Conservation (phyloP, 2,888 invertebrate genomes). For the Tachina lurida region DNA sequence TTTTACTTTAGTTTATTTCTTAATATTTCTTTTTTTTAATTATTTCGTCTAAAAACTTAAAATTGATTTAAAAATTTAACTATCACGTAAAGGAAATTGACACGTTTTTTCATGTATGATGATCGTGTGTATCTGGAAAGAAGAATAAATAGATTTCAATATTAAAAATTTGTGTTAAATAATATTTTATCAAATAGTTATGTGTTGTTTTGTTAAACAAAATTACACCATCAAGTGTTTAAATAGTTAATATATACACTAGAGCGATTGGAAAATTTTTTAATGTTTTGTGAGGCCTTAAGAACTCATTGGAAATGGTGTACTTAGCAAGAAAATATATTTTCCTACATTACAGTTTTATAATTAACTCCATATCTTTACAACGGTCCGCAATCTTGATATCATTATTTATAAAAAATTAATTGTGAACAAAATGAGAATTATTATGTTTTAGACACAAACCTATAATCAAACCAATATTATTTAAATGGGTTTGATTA, state of each 20-base stretch:
- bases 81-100: constrained; percentile 83
- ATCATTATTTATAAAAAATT: too few species aligned
- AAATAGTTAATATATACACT: neutral
- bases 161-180: constrained; percentile 3
- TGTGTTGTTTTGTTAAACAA: neutral
- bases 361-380: too few species aligned
- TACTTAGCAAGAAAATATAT: too few species aligned
- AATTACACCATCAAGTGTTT: neutral
- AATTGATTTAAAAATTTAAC: constrained; percentile 80
- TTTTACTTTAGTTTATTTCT: constrained; percentile 13
- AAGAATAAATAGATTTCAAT: constrained; percentile 29
- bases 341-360: too few species aligned
- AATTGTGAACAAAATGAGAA: too few species aligned
- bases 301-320: too few species aligned
- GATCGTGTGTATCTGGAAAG: constrained; percentile 89
- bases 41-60: constrained; percentile 63
- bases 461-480: too few species aligned
- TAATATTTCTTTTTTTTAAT: constrained; percentile 10
- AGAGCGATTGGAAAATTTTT: neutral
- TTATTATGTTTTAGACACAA: too few species aligned
- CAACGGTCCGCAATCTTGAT: too few species aligned
- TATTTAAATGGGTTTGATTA: too few species aligned
- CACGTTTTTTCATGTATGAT: constrained; percentile 87
- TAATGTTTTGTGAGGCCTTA: too few species aligned
- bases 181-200: constrained; percentile 11